Evolutionary conservation across 2,888 invertebrate species (phyloP).

Genomic region (Tortrix viridana): DNA sequence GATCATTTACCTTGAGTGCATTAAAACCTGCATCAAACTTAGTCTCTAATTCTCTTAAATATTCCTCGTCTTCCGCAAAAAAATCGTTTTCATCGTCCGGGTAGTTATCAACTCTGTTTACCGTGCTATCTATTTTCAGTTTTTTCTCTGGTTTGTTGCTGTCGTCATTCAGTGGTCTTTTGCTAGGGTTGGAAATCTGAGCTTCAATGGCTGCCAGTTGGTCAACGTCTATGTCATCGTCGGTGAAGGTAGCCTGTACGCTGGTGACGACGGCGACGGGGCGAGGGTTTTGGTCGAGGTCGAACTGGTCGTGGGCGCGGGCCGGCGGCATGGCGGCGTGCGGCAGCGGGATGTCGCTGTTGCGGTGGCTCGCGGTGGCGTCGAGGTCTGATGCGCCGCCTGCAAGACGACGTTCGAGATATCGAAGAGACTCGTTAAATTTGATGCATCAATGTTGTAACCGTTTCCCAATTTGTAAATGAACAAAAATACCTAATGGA

Average conservation of each 20-base stretch:
- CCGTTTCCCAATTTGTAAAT: too few relatives aligned
- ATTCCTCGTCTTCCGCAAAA: conserved; percentile 66
- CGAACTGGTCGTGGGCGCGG: conserved; percentile 38
- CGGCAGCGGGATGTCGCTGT: conserved; percentile 55
- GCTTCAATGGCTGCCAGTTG: conserved; percentile 69
- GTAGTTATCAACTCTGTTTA: conserved; percentile 56
- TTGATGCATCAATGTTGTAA: too few relatives aligned
- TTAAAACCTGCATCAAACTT: conserved; percentile 40
- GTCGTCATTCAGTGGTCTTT: conserved; percentile 51
- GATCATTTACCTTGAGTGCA: conserved; percentile 26
- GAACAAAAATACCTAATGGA: too few relatives aligned
- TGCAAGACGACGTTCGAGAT: conserved; percentile 44
- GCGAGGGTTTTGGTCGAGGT: conserved; percentile 42
- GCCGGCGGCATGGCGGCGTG: conserved; percentile 55
- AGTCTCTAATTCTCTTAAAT: conserved; percentile 45
- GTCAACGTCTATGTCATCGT: conserved; percentile 69
- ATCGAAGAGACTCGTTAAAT: not conserved
- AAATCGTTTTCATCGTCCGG: conserved; percentile 61
- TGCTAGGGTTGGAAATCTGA: conserved; percentile 55
- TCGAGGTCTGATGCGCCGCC: conserved; percentile 48
- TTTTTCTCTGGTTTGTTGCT: conserved; percentile 61
- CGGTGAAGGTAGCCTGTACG: conserved; percentile 58
- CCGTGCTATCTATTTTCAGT: conserved; percentile 52
- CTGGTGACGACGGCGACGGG: conserved; percentile 56
- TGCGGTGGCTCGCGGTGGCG: conserved; percentile 51